A percentile compares a stretch with the other conserved stretches of the same genome.
phyloP scores from a whole-genome alignment of 2,113 vertebrate species.

The Clarias batrachus region DNA sequence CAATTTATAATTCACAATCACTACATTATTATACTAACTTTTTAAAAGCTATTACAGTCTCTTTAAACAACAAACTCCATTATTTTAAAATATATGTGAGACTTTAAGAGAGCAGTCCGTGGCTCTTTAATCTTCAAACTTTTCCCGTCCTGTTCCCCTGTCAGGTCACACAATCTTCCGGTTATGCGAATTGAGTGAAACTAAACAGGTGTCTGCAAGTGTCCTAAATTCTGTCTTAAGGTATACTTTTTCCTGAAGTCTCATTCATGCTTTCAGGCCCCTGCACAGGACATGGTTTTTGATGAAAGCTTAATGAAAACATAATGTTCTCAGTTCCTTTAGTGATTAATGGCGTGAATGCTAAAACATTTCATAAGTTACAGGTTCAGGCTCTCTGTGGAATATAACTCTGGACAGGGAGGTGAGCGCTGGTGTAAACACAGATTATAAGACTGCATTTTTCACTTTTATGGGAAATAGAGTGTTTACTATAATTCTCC shows the following conservation, averaged over 20 bases:
- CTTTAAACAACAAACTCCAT: neutral
- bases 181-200: constrained; percentile 2
- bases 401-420: constrained; percentile 27
- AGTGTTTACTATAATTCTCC: neutral
- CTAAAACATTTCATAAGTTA: constrained; percentile 33
- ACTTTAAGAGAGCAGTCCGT: neutral
- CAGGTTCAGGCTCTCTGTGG: constrained; percentile 31
- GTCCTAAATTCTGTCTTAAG: constrained; percentile 26
- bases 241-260: constrained; percentile 18
- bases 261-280: constrained; percentile 1
- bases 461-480: constrained; percentile 36
- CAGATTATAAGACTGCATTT: constrained; percentile 18
- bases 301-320: constrained; percentile 25
- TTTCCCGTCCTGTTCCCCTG: neutral
- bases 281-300: constrained; percentile 26
- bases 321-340: constrained; percentile 14
- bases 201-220: constrained; percentile 26
- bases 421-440: constrained; percentile 23
- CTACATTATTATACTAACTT: neutral
- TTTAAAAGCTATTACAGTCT: neutral
- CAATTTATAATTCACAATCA: neutral
- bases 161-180: neutral
- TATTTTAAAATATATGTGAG: neutral
- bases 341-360: constrained; percentile 21
- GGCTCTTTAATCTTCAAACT: neutral